Evolutionary conservation across 2,113 vertebrate genomes (phyloP).

Genomic region (Ranitomeya variabilis): DNA sequence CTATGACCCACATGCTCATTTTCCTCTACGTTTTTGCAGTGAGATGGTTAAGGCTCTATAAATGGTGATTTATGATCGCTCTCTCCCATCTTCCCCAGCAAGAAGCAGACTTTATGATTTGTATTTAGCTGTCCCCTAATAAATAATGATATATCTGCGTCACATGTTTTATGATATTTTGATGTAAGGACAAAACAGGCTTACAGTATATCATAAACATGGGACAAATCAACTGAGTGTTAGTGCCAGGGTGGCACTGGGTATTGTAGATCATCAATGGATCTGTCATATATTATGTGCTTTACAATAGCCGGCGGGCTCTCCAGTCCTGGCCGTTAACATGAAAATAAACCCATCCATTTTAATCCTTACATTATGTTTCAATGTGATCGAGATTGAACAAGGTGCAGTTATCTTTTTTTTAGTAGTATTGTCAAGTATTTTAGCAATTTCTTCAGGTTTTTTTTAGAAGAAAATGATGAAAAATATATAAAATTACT

Average conservation of each 20-base stretch:
- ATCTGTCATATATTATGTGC: slow-evolving; percentile 9
- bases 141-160: slow-evolving; percentile 43
- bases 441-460: neutral
- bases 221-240: slow-evolving; percentile 15
- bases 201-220: slow-evolving; percentile 38
- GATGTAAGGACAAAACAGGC: slow-evolving; percentile 21
- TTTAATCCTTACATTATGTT: slow-evolving; percentile 31
- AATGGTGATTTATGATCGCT: slow-evolving; percentile 22
- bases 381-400: neutral
- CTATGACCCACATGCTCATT: neutral
- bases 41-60: slow-evolving; percentile 21
- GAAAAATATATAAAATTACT: neutral
- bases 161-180: slow-evolving; percentile 34
- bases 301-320: slow-evolving; percentile 2
- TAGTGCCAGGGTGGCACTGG: neutral
- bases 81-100: slow-evolving; percentile 14
- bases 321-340: slow-evolving; percentile 2
- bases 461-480: neutral
- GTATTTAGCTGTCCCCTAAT: slow-evolving; percentile 34
- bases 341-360: slow-evolving; percentile 39
- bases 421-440: neutral
- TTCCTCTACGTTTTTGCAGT: neutral
- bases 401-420: neutral
- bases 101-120: slow-evolving; percentile 28
- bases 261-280: slow-evolving; percentile 32